Evolutionary conservation across 53 echinoderm and acorn worm genomes (phyloP).

Genomic region (Luidia sarsii): DNA sequence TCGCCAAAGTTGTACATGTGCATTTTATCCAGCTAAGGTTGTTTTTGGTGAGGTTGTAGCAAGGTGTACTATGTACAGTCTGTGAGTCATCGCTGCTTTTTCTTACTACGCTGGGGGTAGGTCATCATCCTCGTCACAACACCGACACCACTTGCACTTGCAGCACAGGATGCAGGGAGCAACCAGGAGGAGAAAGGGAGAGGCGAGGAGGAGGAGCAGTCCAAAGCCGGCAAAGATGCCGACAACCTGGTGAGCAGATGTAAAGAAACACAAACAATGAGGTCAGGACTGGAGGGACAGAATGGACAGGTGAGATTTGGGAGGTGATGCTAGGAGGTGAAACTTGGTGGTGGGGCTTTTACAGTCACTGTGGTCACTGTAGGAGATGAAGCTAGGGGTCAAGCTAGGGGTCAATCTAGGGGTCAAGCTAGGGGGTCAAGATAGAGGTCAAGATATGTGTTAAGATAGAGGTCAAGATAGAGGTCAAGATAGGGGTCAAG

Average conservation of each 20-base stretch:
- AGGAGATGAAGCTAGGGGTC: no score
- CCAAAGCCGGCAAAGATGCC: conserved; percentile 99
- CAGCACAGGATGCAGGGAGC: conserved; percentile 99
- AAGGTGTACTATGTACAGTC: neutral
- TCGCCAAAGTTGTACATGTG: no score
- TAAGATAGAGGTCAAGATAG: no score
- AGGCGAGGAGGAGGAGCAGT: conserved; percentile 83
- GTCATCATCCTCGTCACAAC: conserved; percentile 89
- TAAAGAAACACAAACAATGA: neutral
- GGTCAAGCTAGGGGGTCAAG: no score
- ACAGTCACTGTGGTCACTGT: no score
- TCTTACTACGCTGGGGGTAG: conserved; percentile 57
- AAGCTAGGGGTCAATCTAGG: no score
- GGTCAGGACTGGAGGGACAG: no score
- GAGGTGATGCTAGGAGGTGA: no score
- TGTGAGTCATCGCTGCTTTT: neutral
- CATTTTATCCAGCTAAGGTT: neutral
- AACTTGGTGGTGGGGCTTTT: no score
- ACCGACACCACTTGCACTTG: conserved; percentile 93
- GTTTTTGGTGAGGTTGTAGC: neutral
- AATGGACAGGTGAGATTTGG: no score
- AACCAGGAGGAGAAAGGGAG: conserved; percentile 93
- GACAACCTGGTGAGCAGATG: conserved; percentile 66
- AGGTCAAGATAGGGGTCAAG: no score
- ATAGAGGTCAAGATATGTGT: no score